Conservation (phyloP, 1,140 invertebrate species). For the Spodoptera frugiperda region DNA sequence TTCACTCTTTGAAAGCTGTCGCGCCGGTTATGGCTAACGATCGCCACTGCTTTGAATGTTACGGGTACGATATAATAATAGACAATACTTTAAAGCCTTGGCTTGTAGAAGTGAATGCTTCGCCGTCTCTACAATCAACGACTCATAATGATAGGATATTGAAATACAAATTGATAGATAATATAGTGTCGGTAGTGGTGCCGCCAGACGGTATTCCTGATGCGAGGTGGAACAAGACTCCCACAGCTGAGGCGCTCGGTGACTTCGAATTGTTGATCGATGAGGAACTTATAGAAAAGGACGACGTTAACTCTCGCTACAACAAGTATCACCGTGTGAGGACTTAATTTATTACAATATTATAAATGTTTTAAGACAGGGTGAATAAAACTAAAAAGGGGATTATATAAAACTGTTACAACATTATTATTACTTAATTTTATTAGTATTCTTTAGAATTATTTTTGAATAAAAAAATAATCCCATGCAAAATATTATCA, state of each 20-base stretch:
- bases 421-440: no score
- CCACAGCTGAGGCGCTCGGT: slow-evolving; percentile 91
- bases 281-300: slow-evolving; percentile 88
- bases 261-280: slow-evolving; percentile 96
- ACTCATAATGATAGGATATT: slow-evolving; percentile 98
- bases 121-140: slow-evolving; percentile 97
- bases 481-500: no score
- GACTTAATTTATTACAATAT: slow-evolving; percentile 27
- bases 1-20: slow-evolving; percentile 93
- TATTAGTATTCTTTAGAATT: no score
- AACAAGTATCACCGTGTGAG: slow-evolving; percentile 53
- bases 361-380: not conserved
- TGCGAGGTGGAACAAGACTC: slow-evolving; percentile 96
- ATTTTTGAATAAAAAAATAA: no score
- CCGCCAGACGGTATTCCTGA: slow-evolving; percentile 96
- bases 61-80: slow-evolving; percentile 96
- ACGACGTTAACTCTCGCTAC: slow-evolving; percentile 56
- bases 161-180: slow-evolving; percentile 98
- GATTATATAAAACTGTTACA: no score
- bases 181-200: slow-evolving; percentile 96
- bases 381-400: no score
- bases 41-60: slow-evolving; percentile 95
- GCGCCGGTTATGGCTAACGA: slow-evolving; percentile 93
- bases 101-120: slow-evolving; percentile 97
- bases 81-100: slow-evolving; percentile 94